Conservation (phyloP, 2,113 vertebrate species). For the Numida meleagris region DNA sequence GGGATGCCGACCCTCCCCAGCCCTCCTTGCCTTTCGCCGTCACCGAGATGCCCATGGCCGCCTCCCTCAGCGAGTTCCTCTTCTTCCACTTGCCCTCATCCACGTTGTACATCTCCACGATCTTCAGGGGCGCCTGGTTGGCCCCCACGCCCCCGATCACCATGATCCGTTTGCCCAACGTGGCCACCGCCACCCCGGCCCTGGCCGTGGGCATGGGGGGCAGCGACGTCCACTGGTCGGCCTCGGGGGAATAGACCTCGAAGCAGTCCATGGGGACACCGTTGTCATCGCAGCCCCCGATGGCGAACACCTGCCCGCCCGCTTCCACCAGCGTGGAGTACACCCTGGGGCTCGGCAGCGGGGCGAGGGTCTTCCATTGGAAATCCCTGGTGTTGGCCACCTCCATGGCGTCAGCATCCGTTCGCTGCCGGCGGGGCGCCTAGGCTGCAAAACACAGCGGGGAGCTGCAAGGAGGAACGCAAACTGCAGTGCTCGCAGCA, state of each 20-base stretch:
- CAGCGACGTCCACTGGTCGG: conserved; percentile 89
- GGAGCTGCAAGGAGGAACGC: not conserved
- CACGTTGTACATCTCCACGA: conserved; percentile 92
- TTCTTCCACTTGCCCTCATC: conserved; percentile 97
- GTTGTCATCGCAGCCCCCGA: conserved; percentile 91
- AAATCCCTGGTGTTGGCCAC: conserved; percentile 87
- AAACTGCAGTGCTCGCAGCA: fast-evolving
- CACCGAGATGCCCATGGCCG: conserved; percentile 93
- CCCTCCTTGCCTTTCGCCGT: conserved; percentile 87
- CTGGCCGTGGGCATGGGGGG: conserved; percentile 90
- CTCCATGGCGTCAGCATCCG: conserved; percentile 78
- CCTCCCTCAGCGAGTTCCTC: conserved; percentile 88
- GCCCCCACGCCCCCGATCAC: conserved; percentile 92
- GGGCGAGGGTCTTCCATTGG: conserved; percentile 92
- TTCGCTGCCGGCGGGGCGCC: not conserved
- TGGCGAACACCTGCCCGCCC: conserved; percentile 91
- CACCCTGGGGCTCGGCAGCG: conserved; percentile 87
- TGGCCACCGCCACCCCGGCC: conserved; percentile 87
- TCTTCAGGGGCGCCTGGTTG: conserved; percentile 90
- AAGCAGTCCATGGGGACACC: conserved; percentile 86
- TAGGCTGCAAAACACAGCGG: not conserved
- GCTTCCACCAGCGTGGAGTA: conserved; percentile 91
- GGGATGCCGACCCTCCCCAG: not conserved
- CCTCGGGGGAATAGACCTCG: conserved; percentile 93
- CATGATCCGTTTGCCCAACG: conserved; percentile 93